A percentile compares a stretch with the other conserved stretches of the same genome.
Conservation (phyloP, 2,888 invertebrate genomes). For the Drosophila mulleri region DNA sequence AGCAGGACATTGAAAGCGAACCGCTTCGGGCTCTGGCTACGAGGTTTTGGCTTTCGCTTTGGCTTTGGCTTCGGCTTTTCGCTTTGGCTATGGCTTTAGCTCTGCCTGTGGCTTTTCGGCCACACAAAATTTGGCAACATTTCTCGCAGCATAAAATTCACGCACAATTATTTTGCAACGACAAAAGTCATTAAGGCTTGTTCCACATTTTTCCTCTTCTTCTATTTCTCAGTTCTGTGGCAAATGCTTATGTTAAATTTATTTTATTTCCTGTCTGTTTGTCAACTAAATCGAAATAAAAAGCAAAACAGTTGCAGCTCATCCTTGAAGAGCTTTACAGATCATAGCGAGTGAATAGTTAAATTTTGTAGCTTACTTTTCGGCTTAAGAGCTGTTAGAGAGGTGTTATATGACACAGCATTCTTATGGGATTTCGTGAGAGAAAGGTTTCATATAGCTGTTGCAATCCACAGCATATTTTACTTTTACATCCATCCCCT, state of each 20-base stretch:
- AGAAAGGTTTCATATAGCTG: too few species aligned
- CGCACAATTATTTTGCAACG: constrained; percentile 78
- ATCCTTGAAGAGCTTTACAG: constrained; percentile 6
- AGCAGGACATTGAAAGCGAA: constrained; percentile 74
- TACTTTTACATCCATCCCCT: neutral
- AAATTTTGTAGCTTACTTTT: too few species aligned
- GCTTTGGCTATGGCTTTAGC: constrained; percentile 15
- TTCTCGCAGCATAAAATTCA: constrained; percentile 61
- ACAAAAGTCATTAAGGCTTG: constrained; percentile 76
- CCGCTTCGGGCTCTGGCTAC: constrained; percentile 28
- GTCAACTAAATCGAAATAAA: constrained; percentile 16
- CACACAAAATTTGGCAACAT: constrained; percentile 42
- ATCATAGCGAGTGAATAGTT: neutral
- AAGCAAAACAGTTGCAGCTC: constrained; percentile 11
- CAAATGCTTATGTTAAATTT: constrained; percentile 67
- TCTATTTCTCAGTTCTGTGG: constrained; percentile 37
- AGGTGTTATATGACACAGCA: too few species aligned
- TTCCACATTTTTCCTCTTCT: constrained; percentile 16
- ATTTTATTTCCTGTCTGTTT: constrained; percentile 64
- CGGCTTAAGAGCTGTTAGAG: too few species aligned
- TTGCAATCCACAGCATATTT: neutral
- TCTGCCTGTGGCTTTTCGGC: constrained; percentile 6
- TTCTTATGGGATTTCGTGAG: too few species aligned
- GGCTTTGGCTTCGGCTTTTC: constrained; percentile 18
- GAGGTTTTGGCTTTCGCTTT: constrained; percentile 12